A percentile compares a stretch with the other conserved stretches of the same genome.
These are phyloP conservation scores for Cebidichthys violaceus DNA, from an alignment of 2,113 vertebrate genomes.

Conservation along the genomic window DNA sequence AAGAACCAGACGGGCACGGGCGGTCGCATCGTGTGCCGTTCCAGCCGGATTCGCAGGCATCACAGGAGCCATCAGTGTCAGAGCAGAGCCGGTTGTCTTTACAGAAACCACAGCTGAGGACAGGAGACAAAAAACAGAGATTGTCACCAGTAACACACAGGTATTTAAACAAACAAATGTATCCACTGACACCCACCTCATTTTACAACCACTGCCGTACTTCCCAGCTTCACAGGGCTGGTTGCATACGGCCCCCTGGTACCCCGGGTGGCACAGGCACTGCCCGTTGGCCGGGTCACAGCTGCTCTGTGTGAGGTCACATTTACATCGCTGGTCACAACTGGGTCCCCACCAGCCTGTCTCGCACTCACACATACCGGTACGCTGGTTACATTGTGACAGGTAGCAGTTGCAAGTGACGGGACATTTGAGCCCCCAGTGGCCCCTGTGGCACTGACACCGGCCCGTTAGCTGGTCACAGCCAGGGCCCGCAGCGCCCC, in stretches of 20 bases:
- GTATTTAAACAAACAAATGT: neutral
- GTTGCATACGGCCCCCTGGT: conserved; percentile 83
- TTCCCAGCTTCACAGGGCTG: conserved; percentile 81
- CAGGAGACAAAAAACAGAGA: neutral
- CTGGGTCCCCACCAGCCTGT: conserved; percentile 84
- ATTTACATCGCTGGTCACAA: conserved; percentile 87
- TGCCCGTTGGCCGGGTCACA: conserved; percentile 80
- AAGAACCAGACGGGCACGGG: conserved; percentile 82
- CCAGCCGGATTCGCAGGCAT: conserved; percentile 90
- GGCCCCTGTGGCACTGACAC: conserved; percentile 86
- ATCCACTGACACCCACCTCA: conserved; percentile 80
- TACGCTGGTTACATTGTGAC: conserved; percentile 86
- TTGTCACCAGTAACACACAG: neutral
- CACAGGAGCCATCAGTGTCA: conserved; percentile 86
- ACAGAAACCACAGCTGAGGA: conserved; percentile 90
- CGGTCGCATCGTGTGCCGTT: conserved; percentile 88
- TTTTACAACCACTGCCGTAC: conserved; percentile 85
- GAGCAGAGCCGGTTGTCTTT: conserved; percentile 83
- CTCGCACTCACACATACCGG: conserved; percentile 87
- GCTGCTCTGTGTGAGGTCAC: conserved; percentile 83
- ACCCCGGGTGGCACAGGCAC: conserved; percentile 89
- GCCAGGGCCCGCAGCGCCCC: conserved; percentile 46
- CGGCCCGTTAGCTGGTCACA: conserved; percentile 87
- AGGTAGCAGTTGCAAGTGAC: conserved; percentile 84
- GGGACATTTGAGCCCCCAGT: conserved; percentile 90